Evolutionary conservation across 2,797 vertebrate species (phyloP), one percentile per base, ranked within the genome.

Genomic region (Pristis pectinata): DNA sequence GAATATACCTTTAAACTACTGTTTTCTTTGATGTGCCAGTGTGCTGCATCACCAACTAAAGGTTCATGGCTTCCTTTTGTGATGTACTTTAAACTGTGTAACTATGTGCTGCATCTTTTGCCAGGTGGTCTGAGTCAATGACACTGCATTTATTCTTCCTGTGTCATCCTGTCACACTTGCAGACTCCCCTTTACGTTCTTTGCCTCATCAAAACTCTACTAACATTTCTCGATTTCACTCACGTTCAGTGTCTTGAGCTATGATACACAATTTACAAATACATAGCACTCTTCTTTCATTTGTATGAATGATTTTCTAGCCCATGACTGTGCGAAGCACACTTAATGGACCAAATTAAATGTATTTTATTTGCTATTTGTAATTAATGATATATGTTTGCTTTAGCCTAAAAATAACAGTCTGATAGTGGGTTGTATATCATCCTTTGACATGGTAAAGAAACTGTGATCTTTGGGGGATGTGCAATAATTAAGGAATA

Each of bases 91-190:
- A 91, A 64, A 91, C 91, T 67, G 59, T 91, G 59, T 41, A 67
- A 91, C 61, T 41, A n/a, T 64, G 91, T 67, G n/a, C 87, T 41
- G 30, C 56, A 89, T 61, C 59, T 37, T 91, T 64, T 91, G 59
- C n/a, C 59, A 64, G 59, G 34, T 91, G 7, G n/a, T 64, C 19
- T 91, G 59, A 64, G 59, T 91, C 59, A 67, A 37, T 91, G 61
- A 8, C 87, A 91, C 87, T 37, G 59, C 87, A 91, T 91, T 91
- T 61, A 91, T 64, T 91, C 56, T 91, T 67, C 87, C n/a, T 91
- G 87, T 24, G 59, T 64, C 19, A 91, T 91, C 15, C 87, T 91
- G 87, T 61, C 59, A 91, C 59, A 41, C 17, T 41, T 91, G 7
- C 87, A 67, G 59, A 64, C n/a, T 67, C 17, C n/a, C n/a, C 19